Conservation (phyloP, 2,888 invertebrate species). For the Tinea semifulvella region DNA sequence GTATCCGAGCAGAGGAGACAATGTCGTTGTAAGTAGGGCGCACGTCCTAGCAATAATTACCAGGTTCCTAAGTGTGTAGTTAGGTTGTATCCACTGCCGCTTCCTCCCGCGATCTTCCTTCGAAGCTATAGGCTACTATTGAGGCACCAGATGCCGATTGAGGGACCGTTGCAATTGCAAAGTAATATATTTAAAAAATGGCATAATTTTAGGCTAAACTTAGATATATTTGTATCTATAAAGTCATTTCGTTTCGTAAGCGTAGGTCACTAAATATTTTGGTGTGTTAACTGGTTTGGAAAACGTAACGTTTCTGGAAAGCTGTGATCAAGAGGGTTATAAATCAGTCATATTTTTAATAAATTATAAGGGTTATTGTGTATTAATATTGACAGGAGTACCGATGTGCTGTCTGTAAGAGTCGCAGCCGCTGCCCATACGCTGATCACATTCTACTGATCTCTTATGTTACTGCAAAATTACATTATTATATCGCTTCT, state of each 20-base stretch:
- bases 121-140: conserved; percentile 51
- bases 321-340: conserved; percentile 65
- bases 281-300: conserved; percentile 55
- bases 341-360: conserved; percentile 67
- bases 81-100: conserved; percentile 65
- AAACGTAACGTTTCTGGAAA: conserved; percentile 63
- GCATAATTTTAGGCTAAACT: conserved; percentile 65
- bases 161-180: conserved; percentile 68
- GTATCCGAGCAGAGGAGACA: conserved; percentile 30
- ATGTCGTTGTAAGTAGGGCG: conserved; percentile 29
- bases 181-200: conserved; percentile 58
- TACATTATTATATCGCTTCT: too few relatives aligned
- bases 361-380: conserved; percentile 61
- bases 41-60: conserved; percentile 60
- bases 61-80: conserved; percentile 67
- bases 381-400: conserved; percentile 47
- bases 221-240: conserved; percentile 44
- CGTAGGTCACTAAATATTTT: conserved; percentile 63
- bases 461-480: too few relatives aligned
- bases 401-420: conserved; percentile 16
- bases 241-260: conserved; percentile 65
- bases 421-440: background rate
- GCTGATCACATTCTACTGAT: background rate
- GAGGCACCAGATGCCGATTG: conserved; percentile 63
- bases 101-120: conserved; percentile 39